A percentile compares a stretch with the other conserved stretches of the same genome.
Conservation (phyloP, 2,797 vertebrate genomes). For the Melanotaenia pygmaea region DNA sequence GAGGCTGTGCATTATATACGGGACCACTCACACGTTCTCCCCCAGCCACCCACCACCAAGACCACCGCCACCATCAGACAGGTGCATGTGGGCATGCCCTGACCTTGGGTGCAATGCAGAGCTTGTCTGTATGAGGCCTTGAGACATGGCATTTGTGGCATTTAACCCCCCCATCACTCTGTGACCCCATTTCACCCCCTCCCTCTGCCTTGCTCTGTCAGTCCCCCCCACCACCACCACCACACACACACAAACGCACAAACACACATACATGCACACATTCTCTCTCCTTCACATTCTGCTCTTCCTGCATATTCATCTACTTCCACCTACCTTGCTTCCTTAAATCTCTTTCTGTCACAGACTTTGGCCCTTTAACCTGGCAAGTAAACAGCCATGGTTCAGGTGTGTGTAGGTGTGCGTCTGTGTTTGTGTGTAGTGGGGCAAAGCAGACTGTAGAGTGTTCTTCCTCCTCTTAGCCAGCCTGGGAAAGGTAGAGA, state of each 20-base stretch:
- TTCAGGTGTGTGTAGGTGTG: slow-evolving; percentile 55
- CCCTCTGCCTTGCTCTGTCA: slow-evolving; percentile 70
- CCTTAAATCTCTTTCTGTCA: slow-evolving; percentile 74
- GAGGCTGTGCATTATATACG: slow-evolving; percentile 38
- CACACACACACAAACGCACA: too few relatives aligned
- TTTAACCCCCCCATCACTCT: slow-evolving; percentile 81
- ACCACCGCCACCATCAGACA: slow-evolving; percentile 61
- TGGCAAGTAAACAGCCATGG: slow-evolving; percentile 70
- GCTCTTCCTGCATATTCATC: slow-evolving; percentile 73
- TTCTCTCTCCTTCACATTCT: slow-evolving; percentile 48
- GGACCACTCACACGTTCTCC: slow-evolving; percentile 43
- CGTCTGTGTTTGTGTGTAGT: slow-evolving; percentile 21
- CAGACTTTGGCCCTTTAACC: slow-evolving; percentile 76
- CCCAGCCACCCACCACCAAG: slow-evolving; percentile 39
- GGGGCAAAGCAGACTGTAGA: slow-evolving; percentile 62
- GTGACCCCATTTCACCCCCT: slow-evolving; percentile 63
- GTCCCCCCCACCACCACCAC: slow-evolving; percentile 40
- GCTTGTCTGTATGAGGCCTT: slow-evolving; percentile 81
- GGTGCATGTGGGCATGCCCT: slow-evolving; percentile 76
- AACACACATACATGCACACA: too few relatives aligned
- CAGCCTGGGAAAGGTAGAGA: slow-evolving; percentile 51
- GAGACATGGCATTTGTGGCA: slow-evolving; percentile 83
- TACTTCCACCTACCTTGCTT: slow-evolving; percentile 50
- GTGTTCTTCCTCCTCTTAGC: slow-evolving; percentile 51
- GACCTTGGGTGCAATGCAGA: slow-evolving; percentile 81